phyloP scores from a whole-genome alignment of 2,113 vertebrate genomes.

The Pachyramphus minor region DNA sequence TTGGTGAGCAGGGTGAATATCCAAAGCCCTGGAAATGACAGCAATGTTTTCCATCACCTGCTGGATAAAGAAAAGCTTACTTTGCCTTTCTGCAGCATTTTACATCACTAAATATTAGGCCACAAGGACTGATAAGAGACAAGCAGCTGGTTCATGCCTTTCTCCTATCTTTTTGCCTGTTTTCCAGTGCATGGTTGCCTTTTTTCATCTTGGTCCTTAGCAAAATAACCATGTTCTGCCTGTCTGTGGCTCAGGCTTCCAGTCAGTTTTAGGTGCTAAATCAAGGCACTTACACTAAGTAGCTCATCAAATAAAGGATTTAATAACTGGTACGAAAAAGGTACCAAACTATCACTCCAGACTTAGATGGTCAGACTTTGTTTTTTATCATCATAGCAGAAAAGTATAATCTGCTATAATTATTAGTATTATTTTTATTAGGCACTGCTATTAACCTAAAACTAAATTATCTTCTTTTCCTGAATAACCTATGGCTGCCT shows the following conservation, averaged over 20 bases:
- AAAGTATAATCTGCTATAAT: neutral
- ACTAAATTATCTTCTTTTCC: neutral
- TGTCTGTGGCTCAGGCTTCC: neutral
- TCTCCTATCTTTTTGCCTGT: neutral
- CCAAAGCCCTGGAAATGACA: neutral
- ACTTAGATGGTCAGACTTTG: neutral
- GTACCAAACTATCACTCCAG: neutral
- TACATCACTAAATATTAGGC: neutral
- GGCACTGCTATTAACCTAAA: neutral
- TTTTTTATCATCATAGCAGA: neutral
- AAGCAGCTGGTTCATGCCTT: neutral
- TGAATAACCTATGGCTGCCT: neutral
- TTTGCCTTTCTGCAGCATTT: neutral
- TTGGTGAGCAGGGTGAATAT: neutral
- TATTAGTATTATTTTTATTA: neutral
- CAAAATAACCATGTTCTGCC: neutral
- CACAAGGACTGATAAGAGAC: neutral
- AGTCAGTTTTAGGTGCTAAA: neutral
- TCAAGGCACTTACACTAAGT: neutral
- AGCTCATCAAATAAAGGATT: neutral
- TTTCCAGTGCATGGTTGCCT: neutral
- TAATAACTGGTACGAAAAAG: neutral
- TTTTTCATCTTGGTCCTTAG: neutral
- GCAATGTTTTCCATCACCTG: neutral
- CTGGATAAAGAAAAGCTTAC: neutral